Evolutionary conservation across 2,888 invertebrate species (phyloP).

Genomic region (Caenorhabditis parvicauda): DNA sequence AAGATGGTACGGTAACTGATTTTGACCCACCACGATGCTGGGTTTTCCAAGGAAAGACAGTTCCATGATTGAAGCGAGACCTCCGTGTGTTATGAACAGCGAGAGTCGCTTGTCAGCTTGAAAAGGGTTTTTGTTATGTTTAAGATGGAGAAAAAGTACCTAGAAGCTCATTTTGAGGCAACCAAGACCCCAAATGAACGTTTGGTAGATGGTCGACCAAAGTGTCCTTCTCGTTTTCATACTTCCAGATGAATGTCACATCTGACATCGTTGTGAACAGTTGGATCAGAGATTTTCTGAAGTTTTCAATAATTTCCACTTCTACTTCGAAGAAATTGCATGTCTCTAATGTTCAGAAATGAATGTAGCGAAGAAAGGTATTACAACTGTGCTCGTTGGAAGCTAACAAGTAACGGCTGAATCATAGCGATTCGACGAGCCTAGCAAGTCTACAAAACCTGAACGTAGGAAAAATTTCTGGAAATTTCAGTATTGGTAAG

Average conservation of each 20-base stretch:
- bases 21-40: slow-evolving; percentile 7
- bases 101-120: slow-evolving; percentile 10
- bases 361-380: too few species aligned
- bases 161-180: slow-evolving; percentile 41
- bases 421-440: too few species aligned
- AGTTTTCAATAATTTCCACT: background rate
- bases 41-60: slow-evolving; percentile 17
- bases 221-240: slow-evolving; percentile 25
- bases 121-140: background rate
- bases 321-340: background rate
- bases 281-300: slow-evolving; percentile 18
- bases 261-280: slow-evolving; percentile 22
- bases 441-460: background rate
- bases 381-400: too few species aligned
- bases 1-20: background rate
- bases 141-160: too few species aligned
- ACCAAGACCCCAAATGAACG: slow-evolving; percentile 35
- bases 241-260: slow-evolving; percentile 39
- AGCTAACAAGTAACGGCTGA: too few species aligned
- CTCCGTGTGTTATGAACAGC: slow-evolving; percentile 23
- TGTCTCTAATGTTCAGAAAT: too few species aligned
- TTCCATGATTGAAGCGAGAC: slow-evolving; percentile 10
- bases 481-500: too few species aligned
- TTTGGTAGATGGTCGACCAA: slow-evolving; percentile 21
- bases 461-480: too few species aligned